Percentiles rank a stretch among this genome's conserved stretches.
These are phyloP conservation scores for Oryctes rhinoceros DNA, from an alignment of 1,140 invertebrate species.

Conservation along the genomic window DNA sequence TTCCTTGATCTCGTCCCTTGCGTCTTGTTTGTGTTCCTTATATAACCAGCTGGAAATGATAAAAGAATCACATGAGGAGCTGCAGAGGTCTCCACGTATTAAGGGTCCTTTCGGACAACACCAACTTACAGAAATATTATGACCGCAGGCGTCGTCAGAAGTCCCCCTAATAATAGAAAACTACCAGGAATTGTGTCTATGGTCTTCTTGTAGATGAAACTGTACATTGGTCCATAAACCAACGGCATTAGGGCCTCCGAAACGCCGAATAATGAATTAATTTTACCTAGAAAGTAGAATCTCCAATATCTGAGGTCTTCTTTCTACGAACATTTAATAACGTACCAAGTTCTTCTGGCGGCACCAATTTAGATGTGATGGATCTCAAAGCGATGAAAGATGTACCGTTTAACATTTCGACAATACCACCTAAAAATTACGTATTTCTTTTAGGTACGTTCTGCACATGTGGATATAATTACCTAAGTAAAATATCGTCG, in stretches of 20 bases:
- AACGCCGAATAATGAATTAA: constrained; percentile 81
- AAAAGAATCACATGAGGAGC: neutral
- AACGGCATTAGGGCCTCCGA: constrained; percentile 83
- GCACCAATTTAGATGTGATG: constrained; percentile 79
- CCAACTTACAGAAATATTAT: constrained; percentile 78
- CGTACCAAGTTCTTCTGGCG: constrained; percentile 74
- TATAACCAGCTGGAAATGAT: constrained; percentile 45
- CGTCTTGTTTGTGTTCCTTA: constrained; percentile 41
- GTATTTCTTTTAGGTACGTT: neutral
- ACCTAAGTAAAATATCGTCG: constrained; percentile 62
- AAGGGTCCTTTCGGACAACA: no score
- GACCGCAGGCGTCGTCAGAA: constrained; percentile 76
- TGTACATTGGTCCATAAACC: constrained; percentile 82
- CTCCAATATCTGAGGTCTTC: no score
- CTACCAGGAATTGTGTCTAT: constrained; percentile 77
- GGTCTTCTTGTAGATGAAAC: constrained; percentile 74
- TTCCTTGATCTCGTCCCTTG: constrained; percentile 27
- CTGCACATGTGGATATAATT: neutral
- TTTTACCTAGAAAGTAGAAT: constrained; percentile 70
- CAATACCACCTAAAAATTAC: constrained; percentile 69
- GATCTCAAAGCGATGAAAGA: constrained; percentile 82
- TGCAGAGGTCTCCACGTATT: no score
- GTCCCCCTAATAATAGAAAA: constrained; percentile 80
- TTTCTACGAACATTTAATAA: neutral
- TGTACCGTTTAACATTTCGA: constrained; percentile 80